A percentile compares a stretch with the other conserved stretches of the same genome.
These are phyloP conservation scores for Mongoloraphidia duomilia DNA, from an alignment of 2,888 invertebrate genomes.

Conservation along the genomic window DNA sequence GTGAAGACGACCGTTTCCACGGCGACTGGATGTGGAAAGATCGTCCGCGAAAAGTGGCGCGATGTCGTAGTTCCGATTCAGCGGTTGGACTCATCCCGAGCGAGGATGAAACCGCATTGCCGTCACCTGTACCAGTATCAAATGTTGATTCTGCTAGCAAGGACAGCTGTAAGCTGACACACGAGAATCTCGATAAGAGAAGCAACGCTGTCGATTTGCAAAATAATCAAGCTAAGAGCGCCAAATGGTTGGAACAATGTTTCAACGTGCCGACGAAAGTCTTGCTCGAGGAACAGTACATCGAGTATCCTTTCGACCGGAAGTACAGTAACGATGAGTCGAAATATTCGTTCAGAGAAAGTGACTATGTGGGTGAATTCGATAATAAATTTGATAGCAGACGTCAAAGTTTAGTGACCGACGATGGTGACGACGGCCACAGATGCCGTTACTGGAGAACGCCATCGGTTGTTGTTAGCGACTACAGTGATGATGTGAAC, in stretches of 20 bases:
- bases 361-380: constrained; percentile 15
- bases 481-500: constrained; percentile 62
- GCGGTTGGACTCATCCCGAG: constrained; percentile 31
- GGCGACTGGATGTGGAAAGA: constrained; percentile 16
- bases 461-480: constrained; percentile 77
- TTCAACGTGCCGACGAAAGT: constrained; percentile 30
- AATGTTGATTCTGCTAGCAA: neutral
- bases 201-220: constrained; percentile 1
- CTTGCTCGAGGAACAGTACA: constrained; percentile 40
- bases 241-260: constrained; percentile 5
- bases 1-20: constrained; percentile 26
- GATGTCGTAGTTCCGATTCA: constrained; percentile 37
- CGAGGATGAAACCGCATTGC: constrained; percentile 28
- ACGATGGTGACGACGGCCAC: constrained; percentile 31
- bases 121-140: neutral
- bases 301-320: constrained; percentile 32
- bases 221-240: neutral
- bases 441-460: constrained; percentile 53
- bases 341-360: constrained; percentile 31
- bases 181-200: neutral
- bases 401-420: constrained; percentile 35
- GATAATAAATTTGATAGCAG: constrained; percentile 24
- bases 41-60: constrained; percentile 22
- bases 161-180: no score
- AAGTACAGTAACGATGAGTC: constrained; percentile 33